phyloP scores from a whole-genome alignment of 2,797 vertebrate species.

The Malacoctenus gilli region DNA sequence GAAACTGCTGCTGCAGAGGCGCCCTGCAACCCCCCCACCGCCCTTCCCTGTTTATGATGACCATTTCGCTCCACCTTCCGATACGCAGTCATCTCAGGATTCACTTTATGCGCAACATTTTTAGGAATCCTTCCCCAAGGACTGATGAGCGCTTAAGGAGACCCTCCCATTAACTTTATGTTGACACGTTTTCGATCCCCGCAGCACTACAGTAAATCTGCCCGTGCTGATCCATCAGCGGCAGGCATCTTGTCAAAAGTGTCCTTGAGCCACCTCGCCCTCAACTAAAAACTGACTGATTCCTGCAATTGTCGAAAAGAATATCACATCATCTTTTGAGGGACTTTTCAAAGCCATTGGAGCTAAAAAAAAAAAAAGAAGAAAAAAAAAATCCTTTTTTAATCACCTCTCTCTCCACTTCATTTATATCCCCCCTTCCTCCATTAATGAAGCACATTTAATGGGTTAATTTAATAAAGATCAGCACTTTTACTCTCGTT shows the following conservation, averaged over 20 bases:
- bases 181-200: conserved; percentile 36
- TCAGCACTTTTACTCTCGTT: conserved; percentile 58
- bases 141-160: conserved; percentile 29
- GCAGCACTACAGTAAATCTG: conserved; percentile 44
- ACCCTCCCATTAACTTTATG: conserved; percentile 37
- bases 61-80: conserved; percentile 10
- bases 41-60: conserved; percentile 24
- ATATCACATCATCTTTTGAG: conserved; percentile 8
- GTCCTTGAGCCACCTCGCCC: conserved; percentile 45
- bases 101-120: conserved; percentile 11
- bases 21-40: background rate
- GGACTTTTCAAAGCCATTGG: conserved; percentile 19
- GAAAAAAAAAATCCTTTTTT: conserved; percentile 17
- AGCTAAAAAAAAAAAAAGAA: conserved; percentile 14
- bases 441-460: conserved; percentile 62
- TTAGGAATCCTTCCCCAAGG: conserved; percentile 10
- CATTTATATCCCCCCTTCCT: conserved; percentile 44
- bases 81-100: conserved; percentile 30
- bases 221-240: conserved; percentile 45
- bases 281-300: background rate
- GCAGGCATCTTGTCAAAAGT: conserved; percentile 39
- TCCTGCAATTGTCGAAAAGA: conserved; percentile 15
- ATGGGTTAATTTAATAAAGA: conserved; percentile 67
- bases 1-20: background rate
- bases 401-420: conserved; percentile 41